Conservation (phyloP, 2,113 vertebrate species). For the Calypte anna region DNA sequence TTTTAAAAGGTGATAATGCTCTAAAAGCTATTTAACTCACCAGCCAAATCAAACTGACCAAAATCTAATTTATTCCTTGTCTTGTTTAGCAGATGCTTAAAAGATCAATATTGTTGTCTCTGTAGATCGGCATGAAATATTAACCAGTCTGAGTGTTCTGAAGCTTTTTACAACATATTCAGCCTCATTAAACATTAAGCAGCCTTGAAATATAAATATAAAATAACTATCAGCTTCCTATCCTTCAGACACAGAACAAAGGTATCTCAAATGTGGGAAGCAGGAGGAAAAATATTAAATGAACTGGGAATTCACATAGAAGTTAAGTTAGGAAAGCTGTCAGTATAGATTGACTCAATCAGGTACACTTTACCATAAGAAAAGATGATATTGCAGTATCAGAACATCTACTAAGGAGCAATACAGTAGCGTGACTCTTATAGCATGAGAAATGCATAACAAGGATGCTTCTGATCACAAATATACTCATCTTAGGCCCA, state of each 20-base stretch:
- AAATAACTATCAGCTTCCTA: slow-evolving; percentile 61
- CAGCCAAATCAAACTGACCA: slow-evolving; percentile 62
- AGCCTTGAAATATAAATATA: slow-evolving; percentile 69
- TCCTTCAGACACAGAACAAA: slow-evolving; percentile 56
- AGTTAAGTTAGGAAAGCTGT: slow-evolving; percentile 57
- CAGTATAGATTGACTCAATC: slow-evolving; percentile 49
- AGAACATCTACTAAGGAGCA: neutral
- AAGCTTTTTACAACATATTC: slow-evolving; percentile 68
- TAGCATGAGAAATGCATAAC: neutral
- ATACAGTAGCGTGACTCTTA: neutral
- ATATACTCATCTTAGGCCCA: neutral
- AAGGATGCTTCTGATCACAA: neutral
- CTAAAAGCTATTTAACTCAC: slow-evolving; percentile 59
- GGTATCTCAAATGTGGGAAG: slow-evolving; percentile 50
- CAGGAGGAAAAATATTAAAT: slow-evolving; percentile 46
- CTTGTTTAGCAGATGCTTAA: slow-evolving; percentile 69
- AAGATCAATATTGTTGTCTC: slow-evolving; percentile 69
- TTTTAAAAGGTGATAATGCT: slow-evolving; percentile 61
- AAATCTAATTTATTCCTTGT: slow-evolving; percentile 65
- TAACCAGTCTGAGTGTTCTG: slow-evolving; percentile 60
- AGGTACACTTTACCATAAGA: neutral
- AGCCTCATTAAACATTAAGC: slow-evolving; percentile 73
- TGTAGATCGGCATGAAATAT: slow-evolving; percentile 64
- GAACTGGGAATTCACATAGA: slow-evolving; percentile 53
- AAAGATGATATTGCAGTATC: slow-evolving; percentile 1